Conservation (phyloP, 1,140 invertebrate species). For the honey bee (Apis mellifera) region DNA sequence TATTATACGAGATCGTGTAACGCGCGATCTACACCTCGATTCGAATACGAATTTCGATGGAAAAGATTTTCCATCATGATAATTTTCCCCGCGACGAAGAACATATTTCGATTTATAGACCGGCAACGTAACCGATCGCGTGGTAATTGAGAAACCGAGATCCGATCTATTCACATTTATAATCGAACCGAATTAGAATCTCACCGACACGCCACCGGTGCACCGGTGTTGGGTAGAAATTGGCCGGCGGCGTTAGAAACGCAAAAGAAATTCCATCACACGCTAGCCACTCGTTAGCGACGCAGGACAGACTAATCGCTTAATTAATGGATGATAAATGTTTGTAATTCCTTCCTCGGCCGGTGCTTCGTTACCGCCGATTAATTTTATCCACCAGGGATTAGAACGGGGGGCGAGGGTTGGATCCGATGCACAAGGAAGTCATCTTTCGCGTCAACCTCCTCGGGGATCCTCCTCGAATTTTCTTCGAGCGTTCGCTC, state of each 20-base stretch:
- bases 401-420: constrained; percentile 28
- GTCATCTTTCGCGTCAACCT: not conserved
- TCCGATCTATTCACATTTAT: constrained; percentile 35
- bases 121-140: not conserved
- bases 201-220: constrained; percentile 2
- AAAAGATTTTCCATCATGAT: not conserved
- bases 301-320: constrained; percentile 65
- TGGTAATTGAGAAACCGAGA: constrained; percentile 37
- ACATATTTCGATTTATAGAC: not conserved
- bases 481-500: constrained; percentile 53
- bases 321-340: constrained; percentile 68
- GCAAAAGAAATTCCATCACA: constrained; percentile 47
- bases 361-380: constrained; percentile 58
- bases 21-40: not conserved
- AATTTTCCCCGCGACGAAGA: not conserved
- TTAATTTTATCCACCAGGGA: constrained; percentile 52
- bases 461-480: constrained; percentile 28
- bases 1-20: not conserved
- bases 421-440: not conserved
- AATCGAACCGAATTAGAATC: constrained; percentile 52
- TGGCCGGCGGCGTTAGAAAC: constrained; percentile 51
- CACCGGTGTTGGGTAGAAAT: constrained; percentile 25
- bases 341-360: constrained; percentile 54
- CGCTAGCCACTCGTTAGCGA: constrained; percentile 59
- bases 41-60: no score